A percentile compares a stretch with the other conserved stretches of the same genome.
These are phyloP conservation scores for Peribatodes rhomboidaria DNA, from an alignment of 2,888 invertebrate genomes.

Conservation along the genomic window DNA sequence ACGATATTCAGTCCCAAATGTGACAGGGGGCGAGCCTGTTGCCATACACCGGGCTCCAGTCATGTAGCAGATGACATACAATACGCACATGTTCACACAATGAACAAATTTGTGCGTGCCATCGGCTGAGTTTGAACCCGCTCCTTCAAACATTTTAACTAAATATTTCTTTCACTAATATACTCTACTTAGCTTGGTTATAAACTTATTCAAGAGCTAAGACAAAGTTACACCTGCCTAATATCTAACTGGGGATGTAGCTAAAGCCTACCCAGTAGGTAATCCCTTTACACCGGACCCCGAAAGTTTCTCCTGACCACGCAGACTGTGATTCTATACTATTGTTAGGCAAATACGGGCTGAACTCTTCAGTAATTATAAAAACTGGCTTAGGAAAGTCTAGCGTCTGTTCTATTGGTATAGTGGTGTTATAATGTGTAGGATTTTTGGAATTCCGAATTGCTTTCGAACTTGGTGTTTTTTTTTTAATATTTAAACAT, in stretches of 20 bases:
- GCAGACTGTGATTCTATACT: constrained; percentile 68
- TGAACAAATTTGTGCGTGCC: too few species aligned
- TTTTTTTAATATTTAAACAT: too few species aligned
- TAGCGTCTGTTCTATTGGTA: constrained; percentile 5
- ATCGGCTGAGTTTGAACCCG: too few species aligned
- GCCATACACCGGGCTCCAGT: too few species aligned
- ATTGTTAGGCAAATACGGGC: constrained; percentile 42
- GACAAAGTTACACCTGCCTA: constrained; percentile 43
- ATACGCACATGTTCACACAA: too few species aligned
- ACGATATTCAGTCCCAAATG: too few species aligned
- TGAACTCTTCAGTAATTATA: constrained; percentile 31
- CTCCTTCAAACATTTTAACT: too few species aligned
- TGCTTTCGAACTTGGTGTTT: too few species aligned
- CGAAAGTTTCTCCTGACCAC: constrained; percentile 74
- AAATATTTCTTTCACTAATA: not conserved
- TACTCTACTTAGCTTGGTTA: not conserved
- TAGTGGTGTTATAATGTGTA: not conserved
- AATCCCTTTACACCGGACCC: constrained; percentile 66
- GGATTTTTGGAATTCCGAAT: too few species aligned
- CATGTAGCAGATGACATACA: too few species aligned
- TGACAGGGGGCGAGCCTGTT: too few species aligned
- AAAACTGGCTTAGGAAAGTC: constrained; percentile 39
- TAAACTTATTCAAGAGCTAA: constrained; percentile 27
- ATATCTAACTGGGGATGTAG: constrained; percentile 48
- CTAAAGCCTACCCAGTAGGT: constrained; percentile 63